A percentile compares a stretch with the other conserved stretches of the same genome.
These are phyloP conservation scores for Acanthococcus lagerstroemiae DNA, from an alignment of 2,888 invertebrate genomes.

Conservation along the genomic window DNA sequence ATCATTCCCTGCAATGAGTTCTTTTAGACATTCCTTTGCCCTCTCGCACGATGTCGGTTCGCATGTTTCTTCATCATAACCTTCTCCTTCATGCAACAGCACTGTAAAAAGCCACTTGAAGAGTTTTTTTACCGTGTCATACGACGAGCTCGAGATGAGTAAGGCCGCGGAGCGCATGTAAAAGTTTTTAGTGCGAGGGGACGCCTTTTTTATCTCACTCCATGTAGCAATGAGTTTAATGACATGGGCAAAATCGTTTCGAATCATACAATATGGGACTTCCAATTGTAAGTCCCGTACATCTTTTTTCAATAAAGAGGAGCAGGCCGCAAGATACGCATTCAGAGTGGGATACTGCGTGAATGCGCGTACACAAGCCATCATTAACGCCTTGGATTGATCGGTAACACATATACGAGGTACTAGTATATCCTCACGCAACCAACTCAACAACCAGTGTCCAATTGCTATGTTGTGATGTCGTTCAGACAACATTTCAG, in stretches of 20 bases:
- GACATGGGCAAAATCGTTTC: constrained; percentile 31
- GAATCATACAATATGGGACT: constrained; percentile 21
- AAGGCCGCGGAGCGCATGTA: constrained; percentile 10
- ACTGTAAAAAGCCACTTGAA: not conserved
- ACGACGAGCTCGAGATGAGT: not conserved
- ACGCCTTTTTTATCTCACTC: constrained; percentile 15
- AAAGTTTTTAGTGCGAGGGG: constrained; percentile 8
- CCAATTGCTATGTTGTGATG: constrained; percentile 31
- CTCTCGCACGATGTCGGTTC: not conserved
- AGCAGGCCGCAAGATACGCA: constrained; percentile 17
- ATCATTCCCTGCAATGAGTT: not conserved
- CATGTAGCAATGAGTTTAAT: constrained; percentile 27
- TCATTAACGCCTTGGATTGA: constrained; percentile 25
- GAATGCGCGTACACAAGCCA: constrained; percentile 21
- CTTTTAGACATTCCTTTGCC: not conserved
- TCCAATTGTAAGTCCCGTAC: not conserved
- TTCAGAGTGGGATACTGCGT: constrained; percentile 11
- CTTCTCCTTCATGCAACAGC: not conserved
- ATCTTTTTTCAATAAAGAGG: constrained; percentile 10
- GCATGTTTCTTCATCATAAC: not conserved
- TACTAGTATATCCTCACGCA: constrained; percentile 1
- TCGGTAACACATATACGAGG: constrained; percentile 30
- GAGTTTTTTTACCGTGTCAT: not conserved
- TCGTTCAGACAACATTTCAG: constrained; percentile 32
- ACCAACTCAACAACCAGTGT: constrained; percentile 31